phyloP scores from a whole-genome alignment of 2,797 vertebrate genomes.

The Mus spretus region DNA sequence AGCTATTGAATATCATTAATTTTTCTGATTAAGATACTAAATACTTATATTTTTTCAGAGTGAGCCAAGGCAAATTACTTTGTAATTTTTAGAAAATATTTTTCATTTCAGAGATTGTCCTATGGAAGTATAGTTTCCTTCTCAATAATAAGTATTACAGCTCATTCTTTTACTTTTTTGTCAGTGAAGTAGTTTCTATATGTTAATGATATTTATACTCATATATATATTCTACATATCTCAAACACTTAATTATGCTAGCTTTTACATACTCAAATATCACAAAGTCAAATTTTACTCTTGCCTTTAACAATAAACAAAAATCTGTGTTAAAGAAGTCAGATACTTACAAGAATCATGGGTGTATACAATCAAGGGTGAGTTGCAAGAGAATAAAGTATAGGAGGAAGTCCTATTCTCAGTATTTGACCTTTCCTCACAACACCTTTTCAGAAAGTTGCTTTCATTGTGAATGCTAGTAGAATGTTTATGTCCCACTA shows the following conservation, averaged over 20 bases:
- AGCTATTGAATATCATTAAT: neutral
- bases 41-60: neutral
- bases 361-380: neutral
- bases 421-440: neutral
- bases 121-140: too few relatives aligned
- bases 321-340: neutral
- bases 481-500: neutral
- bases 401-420: neutral
- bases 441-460: neutral
- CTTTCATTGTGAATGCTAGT: neutral
- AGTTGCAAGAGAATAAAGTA: neutral
- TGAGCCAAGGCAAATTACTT: too few relatives aligned
- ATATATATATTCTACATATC: too few relatives aligned
- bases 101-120: too few relatives aligned
- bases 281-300: neutral
- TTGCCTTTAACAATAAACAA: neutral
- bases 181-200: too few relatives aligned
- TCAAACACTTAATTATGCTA: neutral
- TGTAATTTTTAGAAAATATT: too few relatives aligned
- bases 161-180: too few relatives aligned
- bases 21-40: neutral
- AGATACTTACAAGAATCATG: neutral
- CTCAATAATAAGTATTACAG: too few relatives aligned
- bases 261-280: neutral
- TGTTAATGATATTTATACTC: too few relatives aligned